phyloP scores from a whole-genome alignment of 2,113 vertebrate species.

The Cervus canadensis region DNA sequence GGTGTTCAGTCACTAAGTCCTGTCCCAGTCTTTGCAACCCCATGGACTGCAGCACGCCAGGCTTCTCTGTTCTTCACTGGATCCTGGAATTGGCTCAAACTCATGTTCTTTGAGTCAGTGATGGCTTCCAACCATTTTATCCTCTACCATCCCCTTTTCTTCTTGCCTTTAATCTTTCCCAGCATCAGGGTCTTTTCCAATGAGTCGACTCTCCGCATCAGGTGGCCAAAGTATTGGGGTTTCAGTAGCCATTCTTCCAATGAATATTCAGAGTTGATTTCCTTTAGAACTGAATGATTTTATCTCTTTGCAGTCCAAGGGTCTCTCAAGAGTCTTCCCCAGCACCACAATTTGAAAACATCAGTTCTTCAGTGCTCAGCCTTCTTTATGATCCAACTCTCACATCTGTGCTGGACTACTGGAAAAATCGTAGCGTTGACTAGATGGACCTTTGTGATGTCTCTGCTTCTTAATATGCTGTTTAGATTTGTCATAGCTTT shows the following conservation, averaged over 20 bases:
- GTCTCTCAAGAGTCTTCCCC: not conserved
- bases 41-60: not conserved
- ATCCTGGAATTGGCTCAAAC: not conserved
- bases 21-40: not conserved
- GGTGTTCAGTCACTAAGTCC: not conserved
- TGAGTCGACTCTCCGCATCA: accelerated
- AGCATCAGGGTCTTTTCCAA: not conserved
- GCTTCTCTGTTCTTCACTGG: not conserved
- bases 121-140: not conserved
- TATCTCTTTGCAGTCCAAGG: not conserved
- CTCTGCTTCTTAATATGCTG: not conserved
- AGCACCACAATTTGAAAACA: not conserved
- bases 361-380: not conserved
- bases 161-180: not conserved
- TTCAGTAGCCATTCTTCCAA: not conserved
- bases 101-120: not conserved
- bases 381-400: not conserved
- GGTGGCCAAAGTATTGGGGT: not conserved
- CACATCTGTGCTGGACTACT: not conserved
- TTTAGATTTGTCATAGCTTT: not conserved
- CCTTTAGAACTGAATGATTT: not conserved
- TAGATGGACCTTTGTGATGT: not conserved
- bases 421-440: not conserved
- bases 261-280: not conserved
- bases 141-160: not conserved